phyloP scores from a whole-genome alignment of 2,797 vertebrate genomes.

The Epinephelus malabaricus region DNA sequence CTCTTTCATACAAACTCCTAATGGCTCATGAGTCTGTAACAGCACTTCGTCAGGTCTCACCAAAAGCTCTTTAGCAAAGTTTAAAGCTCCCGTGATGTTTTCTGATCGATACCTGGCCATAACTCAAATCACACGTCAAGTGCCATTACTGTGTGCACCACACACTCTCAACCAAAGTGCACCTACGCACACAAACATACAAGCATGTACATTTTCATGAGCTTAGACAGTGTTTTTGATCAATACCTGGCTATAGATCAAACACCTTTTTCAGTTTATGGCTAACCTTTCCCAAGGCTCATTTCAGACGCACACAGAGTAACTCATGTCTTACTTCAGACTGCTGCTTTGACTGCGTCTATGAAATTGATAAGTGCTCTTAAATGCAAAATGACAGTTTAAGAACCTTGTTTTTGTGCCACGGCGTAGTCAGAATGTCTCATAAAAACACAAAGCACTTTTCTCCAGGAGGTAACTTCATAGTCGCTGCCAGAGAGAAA shows the following conservation, averaged over 20 bases:
- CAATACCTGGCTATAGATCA: constrained; percentile 84
- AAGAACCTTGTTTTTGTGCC: constrained; percentile 78
- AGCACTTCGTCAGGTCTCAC: constrained; percentile 70
- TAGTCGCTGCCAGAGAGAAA: constrained; percentile 44
- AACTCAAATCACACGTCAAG: constrained; percentile 78
- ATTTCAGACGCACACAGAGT: constrained; percentile 73
- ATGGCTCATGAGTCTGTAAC: constrained; percentile 73
- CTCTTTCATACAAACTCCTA: constrained; percentile 61
- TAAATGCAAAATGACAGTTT: constrained; percentile 84
- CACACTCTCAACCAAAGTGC: constrained; percentile 55
- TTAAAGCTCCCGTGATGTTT: constrained; percentile 77
- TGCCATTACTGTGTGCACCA: constrained; percentile 67
- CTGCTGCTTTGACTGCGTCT: constrained; percentile 74
- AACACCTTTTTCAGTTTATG: constrained; percentile 80
- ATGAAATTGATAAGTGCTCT: constrained; percentile 82
- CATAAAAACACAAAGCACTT: constrained; percentile 74
- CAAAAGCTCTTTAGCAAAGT: constrained; percentile 80
- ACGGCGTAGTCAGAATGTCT: constrained; percentile 61
- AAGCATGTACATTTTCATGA: constrained; percentile 73
- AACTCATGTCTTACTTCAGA: constrained; percentile 74
- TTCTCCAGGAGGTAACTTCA: constrained; percentile 63
- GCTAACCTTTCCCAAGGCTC: constrained; percentile 75
- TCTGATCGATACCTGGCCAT: constrained; percentile 81
- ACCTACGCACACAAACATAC: constrained; percentile 24
- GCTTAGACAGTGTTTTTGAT: constrained; percentile 80